Evolutionary conservation across 2,113 vertebrate species (phyloP).

Genomic region (Piprites chloris): DNA sequence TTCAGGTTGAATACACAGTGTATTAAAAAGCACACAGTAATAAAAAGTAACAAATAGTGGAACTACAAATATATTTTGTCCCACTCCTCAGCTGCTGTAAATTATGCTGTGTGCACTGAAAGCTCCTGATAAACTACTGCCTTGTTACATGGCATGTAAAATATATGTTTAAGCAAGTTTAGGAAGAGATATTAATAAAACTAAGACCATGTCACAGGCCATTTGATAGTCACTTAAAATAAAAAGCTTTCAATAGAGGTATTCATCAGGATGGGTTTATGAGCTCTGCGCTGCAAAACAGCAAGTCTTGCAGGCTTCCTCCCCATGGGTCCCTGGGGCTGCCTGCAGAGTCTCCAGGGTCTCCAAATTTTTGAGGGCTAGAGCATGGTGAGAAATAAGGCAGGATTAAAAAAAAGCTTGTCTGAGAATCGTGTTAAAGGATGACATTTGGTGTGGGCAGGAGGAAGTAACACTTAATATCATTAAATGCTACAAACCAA

Average conservation of each 20-base stretch:
- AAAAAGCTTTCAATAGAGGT: background rate
- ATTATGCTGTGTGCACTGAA: background rate
- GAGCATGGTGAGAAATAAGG: background rate
- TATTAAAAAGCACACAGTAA: background rate
- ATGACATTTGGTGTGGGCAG: background rate
- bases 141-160: background rate
- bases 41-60: background rate
- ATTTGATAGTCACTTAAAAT: background rate
- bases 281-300: background rate
- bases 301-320: background rate
- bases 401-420: background rate
- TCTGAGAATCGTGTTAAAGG: background rate
- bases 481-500: background rate
- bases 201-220: background rate
- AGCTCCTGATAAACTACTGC: background rate
- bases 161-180: background rate
- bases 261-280: background rate
- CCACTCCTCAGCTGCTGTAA: background rate
- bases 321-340: too few species aligned
- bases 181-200: background rate
- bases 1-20: background rate
- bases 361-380: background rate
- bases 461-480: background rate
- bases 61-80: background rate
- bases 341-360: too few species aligned